These are phyloP conservation scores for Oscheius onirici DNA, from an alignment of 2,888 invertebrate species.

Conservation along the genomic window DNA sequence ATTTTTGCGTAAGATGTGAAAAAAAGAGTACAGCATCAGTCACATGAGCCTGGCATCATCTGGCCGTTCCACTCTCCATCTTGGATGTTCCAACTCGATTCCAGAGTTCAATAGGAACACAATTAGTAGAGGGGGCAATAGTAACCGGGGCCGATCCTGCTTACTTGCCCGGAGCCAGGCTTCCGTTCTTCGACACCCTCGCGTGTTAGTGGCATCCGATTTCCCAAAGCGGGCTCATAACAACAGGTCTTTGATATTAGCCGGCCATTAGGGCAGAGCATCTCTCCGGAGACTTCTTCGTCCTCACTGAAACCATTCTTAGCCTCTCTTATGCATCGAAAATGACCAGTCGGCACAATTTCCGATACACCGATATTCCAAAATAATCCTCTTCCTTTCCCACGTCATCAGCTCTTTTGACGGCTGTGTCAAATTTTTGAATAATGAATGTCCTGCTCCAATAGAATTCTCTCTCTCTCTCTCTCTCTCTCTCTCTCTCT, in stretches of 20 bases:
- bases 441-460: background rate
- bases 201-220: slow-evolving; percentile 31
- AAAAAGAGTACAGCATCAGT: slow-evolving; percentile 1
- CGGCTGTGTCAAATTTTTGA: background rate
- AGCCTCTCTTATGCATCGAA: slow-evolving; percentile 15
- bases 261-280: background rate
- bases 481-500: slow-evolving; percentile 2
- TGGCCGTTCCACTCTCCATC: background rate
- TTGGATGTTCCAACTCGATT: slow-evolving; percentile 12
- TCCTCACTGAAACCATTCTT: background rate
- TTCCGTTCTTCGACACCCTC: slow-evolving; percentile 24
- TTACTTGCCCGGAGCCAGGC: background rate
- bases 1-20: slow-evolving; percentile 10
- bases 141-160: slow-evolving; percentile 8
- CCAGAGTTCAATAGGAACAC: slow-evolving; percentile 24
- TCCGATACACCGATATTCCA: slow-evolving; percentile 2
- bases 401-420: background rate
- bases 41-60: slow-evolving; percentile 25
- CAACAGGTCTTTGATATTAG: background rate
- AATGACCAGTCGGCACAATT: slow-evolving; percentile 14
- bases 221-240: slow-evolving; percentile 9
- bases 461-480: slow-evolving; percentile 10
- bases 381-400: slow-evolving; percentile 6
- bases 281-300: background rate
- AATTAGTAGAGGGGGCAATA: slow-evolving; percentile 17